Evolutionary conservation across 2,888 invertebrate genomes (phyloP), one percentile per base, ranked within the genome.

Genomic region (Busseola fusca): DNA sequence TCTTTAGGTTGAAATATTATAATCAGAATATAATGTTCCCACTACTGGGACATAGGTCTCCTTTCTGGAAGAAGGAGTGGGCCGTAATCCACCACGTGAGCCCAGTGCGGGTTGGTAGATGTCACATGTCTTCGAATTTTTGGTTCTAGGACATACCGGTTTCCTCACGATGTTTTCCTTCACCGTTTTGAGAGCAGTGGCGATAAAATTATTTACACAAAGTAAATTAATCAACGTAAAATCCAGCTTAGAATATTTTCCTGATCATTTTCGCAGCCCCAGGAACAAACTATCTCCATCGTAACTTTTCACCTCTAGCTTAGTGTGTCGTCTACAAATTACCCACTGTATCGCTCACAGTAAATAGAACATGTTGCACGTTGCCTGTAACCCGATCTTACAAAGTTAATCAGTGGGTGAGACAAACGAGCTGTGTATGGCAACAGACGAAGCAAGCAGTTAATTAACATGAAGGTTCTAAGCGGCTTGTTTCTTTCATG

Each of bases 311-410:
- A 71, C 56, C 21, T 78, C 69, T 21, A 1, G 4, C 0, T 42
- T 58, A 54, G 69, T 69, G 65, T 73, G 71, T 65, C 66, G 74
- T 66, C 64, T 69, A 84, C 78, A 83, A 81, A 84, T 85, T 80
- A 81, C 70, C 21, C 18, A 50, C 59, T 74, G 65, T 71, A 82
- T 74, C 60, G 57, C 71, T 58, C 48, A 30, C 67, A 27, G 72
- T 30, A 81, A 81, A 69, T 57, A 72, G 58, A 63, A 16, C 48
- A 60, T 57, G 25, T 4, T 54, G 63, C 40, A 40, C 25, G 68
- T 64, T 50, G 34, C 7, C 16, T 18, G 65, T 37, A 50, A 59
- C 57, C 21, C 16, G 34, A 27, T 58, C n/a, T 12, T 50, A n/a
- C n/a, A n/a, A 16, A 62, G 21, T 45, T 58, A 63, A 45, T 66